These are phyloP conservation scores for Drosophila watanabei DNA, from an alignment of 1,140 invertebrate genomes.

Conservation along the genomic window DNA sequence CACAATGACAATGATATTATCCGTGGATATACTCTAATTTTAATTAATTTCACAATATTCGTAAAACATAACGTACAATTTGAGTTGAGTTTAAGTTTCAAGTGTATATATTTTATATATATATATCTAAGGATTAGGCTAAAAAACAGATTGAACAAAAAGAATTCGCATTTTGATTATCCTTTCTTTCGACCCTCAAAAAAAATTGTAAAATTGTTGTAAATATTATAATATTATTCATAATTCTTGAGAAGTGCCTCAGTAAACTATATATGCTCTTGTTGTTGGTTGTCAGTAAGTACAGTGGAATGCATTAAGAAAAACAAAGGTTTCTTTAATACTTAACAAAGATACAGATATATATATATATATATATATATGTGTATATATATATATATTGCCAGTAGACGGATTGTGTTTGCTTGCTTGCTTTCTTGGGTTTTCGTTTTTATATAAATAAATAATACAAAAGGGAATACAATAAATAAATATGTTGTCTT, in stretches of 20 bases:
- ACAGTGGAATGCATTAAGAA: constrained; percentile 72
- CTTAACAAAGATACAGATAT: constrained; percentile 54
- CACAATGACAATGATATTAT: constrained; percentile 62
- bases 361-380: constrained; percentile 40
- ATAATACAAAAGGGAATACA: constrained; percentile 66
- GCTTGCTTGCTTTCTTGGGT: constrained; percentile 27
- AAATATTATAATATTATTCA: constrained; percentile 17
- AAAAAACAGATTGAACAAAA: constrained; percentile 49
- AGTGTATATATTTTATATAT: constrained; percentile 21
- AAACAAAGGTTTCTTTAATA: constrained; percentile 69
- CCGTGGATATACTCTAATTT: constrained; percentile 60
- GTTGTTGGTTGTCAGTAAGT: constrained; percentile 58
- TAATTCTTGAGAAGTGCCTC: constrained; percentile 21
- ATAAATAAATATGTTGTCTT: constrained; percentile 64
- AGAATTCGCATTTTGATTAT: constrained; percentile 36
- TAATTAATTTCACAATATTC: constrained; percentile 58
- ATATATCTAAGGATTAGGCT: constrained; percentile 37
- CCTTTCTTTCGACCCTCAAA: constrained; percentile 19
- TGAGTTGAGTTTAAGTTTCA: constrained; percentile 38
- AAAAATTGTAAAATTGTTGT: constrained; percentile 7
- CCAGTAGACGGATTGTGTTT: constrained; percentile 70
- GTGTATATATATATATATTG: constrained; percentile 56
- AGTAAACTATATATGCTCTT: constrained; percentile 25
- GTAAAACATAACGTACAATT: constrained; percentile 71
- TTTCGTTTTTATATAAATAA: constrained; percentile 51